Evolutionary conservation across 2,888 invertebrate species (phyloP), one percentile per base, ranked within the genome.

Genomic region (Lysandra coridon): DNA sequence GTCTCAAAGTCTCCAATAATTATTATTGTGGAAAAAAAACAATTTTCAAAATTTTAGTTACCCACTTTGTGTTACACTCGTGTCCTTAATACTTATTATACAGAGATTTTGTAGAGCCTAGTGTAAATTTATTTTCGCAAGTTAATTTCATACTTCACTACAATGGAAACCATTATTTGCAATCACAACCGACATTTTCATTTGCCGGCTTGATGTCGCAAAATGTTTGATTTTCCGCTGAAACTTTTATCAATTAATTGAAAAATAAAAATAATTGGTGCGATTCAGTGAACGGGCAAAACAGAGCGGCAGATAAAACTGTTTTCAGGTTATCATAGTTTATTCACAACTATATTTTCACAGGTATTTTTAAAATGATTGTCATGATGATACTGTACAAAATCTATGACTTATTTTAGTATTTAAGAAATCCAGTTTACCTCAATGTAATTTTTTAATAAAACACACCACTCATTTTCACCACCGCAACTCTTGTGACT

Each of bases 131-230:
- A 60, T n/a, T 60, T 49, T 49, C 3, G 3, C 2, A n/a, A 23
- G 62, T 62, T 7, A 62, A 10, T 30, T 69, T 17, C 17, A 37
- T 40, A 44, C 40, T 74, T n/a, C 10, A 74, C 17, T n/a, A 7
- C 0, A 57, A 57, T 33, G 49, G 57, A 76, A 76, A 76, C 76
- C 53, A 57, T 76, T 76, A 76, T 76, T 76, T 76, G 12, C 76
- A 76, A 76, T 57, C 76, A 14, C 7, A 76, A 30, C 53, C 30
- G 23, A 76, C 57, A 76, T 57, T 57, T 76, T 76, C 14, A 33
- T 30, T 23, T 57, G 30, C 23, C 74, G 12, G 17, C 75, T 75
- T 30, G 3, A 4, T 53, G 30, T 49, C 30, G 23, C 49, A 53
- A 12, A 75, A 75, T 75, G 30, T 75, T 44, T 44, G 30, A 75